Conservation (phyloP, 2,797 vertebrate species). For the Crocodylus rhombifer region DNA sequence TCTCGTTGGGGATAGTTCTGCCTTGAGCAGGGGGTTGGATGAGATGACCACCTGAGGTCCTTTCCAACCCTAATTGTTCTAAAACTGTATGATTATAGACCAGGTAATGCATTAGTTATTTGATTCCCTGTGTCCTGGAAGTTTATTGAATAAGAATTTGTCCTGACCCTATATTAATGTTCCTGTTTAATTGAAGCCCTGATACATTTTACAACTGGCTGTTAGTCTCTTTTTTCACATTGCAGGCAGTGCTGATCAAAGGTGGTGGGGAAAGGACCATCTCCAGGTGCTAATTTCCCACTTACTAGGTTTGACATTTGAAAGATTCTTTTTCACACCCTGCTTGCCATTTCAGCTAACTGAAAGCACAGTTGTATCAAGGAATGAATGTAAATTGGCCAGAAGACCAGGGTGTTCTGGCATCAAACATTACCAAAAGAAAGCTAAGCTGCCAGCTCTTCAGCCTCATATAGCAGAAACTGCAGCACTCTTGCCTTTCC, state of each 20-base stretch:
- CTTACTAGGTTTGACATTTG: background rate
- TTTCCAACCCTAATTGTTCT: too few species aligned
- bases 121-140: background rate
- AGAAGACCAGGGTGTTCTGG: constrained; percentile 41
- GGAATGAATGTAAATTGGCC: constrained; percentile 21
- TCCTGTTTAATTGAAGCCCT: background rate
- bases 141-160: background rate
- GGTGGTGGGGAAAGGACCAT: background rate
- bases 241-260: background rate
- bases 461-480: constrained; percentile 53
- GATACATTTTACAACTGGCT: background rate
- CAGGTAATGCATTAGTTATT: background rate
- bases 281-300: background rate
- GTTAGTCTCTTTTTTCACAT: background rate
- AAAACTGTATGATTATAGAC: background rate
- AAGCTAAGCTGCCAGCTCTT: constrained; percentile 38
- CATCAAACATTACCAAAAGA: background rate
- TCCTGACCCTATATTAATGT: background rate
- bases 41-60: too few species aligned
- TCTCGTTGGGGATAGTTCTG: too few species aligned
- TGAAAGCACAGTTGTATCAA: constrained; percentile 20
- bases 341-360: constrained; percentile 26
- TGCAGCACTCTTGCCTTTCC: constrained; percentile 25
- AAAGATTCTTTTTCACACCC: background rate
- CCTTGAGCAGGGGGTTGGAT: too few species aligned